Conservation (phyloP, 92 coral and sea anemone genomes). For the Epizoanthus scotinus region DNA sequence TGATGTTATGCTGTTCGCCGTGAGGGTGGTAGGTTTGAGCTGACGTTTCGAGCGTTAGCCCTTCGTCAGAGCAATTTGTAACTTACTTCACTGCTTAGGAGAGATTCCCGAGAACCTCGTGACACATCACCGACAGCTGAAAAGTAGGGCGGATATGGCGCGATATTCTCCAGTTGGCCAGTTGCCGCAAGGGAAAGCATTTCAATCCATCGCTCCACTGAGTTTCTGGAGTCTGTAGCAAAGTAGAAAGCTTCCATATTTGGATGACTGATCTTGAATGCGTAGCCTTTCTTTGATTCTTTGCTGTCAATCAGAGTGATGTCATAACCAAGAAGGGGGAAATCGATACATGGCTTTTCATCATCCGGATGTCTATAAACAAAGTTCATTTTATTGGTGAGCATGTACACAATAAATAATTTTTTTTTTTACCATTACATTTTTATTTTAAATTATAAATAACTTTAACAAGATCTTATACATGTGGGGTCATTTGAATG, state of each 20-base stretch:
- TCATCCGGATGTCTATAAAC: constrained; percentile 80
- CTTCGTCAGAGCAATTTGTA: no score
- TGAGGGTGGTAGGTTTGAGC: no score
- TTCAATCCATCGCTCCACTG: constrained; percentile 95
- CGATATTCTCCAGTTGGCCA: constrained; percentile 80
- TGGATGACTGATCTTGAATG: constrained; percentile 85
- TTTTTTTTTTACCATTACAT: no score
- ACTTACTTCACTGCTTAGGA: constrained; percentile 76
- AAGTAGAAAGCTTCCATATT: constrained; percentile 73
- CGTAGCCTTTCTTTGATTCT: constrained; percentile 81
- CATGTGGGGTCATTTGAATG: no score
- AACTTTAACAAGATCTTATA: no score
- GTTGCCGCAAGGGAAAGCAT: constrained; percentile 93
- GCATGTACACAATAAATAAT: no score
- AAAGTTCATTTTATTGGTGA: neutral
- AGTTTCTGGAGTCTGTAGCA: constrained; percentile 88
- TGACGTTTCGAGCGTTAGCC: no score
- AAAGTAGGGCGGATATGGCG: constrained; percentile 86
- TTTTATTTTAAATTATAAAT: no score
- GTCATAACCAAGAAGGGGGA: constrained; percentile 80
- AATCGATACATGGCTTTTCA: constrained; percentile 68
- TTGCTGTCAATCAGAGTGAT: constrained; percentile 83
- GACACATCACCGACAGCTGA: constrained; percentile 41
- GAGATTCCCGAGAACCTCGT: constrained; percentile 67
- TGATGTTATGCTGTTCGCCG: no score